Conservation (phyloP, 92 coral and sea anemone genomes). For the Micromussa lordhowensis region DNA sequence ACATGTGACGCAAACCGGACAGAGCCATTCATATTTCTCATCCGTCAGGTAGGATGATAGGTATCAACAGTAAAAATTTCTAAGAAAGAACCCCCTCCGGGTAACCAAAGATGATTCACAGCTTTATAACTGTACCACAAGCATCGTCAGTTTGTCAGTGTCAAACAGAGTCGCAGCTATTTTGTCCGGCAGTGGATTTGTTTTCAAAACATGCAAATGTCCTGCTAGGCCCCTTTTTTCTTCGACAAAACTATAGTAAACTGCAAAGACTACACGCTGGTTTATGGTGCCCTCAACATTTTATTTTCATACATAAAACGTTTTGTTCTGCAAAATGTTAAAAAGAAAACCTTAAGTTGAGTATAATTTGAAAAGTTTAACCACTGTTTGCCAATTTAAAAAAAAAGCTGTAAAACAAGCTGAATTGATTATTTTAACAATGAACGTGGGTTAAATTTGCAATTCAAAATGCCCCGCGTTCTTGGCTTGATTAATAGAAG, state of each 20-base stretch:
- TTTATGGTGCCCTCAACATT: neutral
- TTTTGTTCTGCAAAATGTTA: neutral
- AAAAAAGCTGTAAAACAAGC: neutral
- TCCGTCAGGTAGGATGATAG: no score
- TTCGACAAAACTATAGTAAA: no score
- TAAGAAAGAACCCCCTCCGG: no score
- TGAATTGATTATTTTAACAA: neutral
- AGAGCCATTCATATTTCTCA: neutral
- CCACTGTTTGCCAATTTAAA: neutral
- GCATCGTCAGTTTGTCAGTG: neutral
- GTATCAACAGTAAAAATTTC: no score
- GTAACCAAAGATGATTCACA: no score
- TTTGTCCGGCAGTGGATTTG: neutral
- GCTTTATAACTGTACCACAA: neutral
- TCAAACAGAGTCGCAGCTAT: neutral
- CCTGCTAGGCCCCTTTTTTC: neutral
- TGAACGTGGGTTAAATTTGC: slow-evolving; percentile 17
- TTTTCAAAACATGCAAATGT: neutral
- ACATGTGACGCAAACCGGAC: neutral
- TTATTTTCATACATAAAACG: neutral
- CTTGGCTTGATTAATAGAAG: neutral
- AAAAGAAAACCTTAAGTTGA: neutral
- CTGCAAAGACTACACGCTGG: slow-evolving; percentile 2
- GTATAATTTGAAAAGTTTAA: neutral
- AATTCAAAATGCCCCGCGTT: slow-evolving; percentile 26